Percentiles rank a stretch among this genome's conserved stretches.
Conservation (phyloP, 2,888 invertebrate species). For the Watsonalla cultraria region DNA sequence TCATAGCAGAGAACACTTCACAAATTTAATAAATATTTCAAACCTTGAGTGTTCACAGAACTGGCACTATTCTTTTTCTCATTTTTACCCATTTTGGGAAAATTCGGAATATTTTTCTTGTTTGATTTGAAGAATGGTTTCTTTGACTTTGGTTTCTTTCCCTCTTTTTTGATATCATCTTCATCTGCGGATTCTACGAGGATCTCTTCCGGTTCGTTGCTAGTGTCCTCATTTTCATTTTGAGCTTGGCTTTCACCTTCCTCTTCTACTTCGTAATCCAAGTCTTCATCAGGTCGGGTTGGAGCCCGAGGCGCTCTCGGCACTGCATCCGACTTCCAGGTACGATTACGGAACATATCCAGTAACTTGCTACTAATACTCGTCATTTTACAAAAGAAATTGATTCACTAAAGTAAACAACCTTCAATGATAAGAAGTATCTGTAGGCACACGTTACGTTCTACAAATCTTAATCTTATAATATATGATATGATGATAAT, state of each 20-base stretch:
- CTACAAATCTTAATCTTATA: no score
- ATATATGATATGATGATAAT: no score
- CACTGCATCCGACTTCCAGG: slow-evolving; percentile 72
- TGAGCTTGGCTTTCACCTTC: slow-evolving; percentile 15
- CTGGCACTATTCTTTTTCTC: slow-evolving; percentile 28
- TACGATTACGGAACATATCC: slow-evolving; percentile 61
- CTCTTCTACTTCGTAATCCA: slow-evolving; percentile 14
- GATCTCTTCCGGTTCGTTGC: slow-evolving; percentile 40
- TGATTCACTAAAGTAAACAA: slow-evolving; percentile 5
- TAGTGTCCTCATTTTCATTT: slow-evolving; percentile 31
- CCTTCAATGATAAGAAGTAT: not conserved
- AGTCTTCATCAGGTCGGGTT: slow-evolving; percentile 12
- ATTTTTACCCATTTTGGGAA: slow-evolving; percentile 17
- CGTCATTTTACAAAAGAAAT: slow-evolving; percentile 23
- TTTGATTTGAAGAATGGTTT: slow-evolving; percentile 36
- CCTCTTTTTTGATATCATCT: slow-evolving; percentile 31
- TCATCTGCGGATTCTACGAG: slow-evolving; percentile 38
- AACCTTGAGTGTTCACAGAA: slow-evolving; percentile 63
- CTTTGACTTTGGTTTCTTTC: slow-evolving; percentile 39
- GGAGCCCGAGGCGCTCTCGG: slow-evolving; percentile 64
- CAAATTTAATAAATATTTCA: not conserved
- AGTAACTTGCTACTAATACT: slow-evolving; percentile 44
- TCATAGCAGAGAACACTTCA: no score
- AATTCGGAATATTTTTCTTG: slow-evolving; percentile 18
- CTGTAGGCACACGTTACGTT: not conserved